Evolutionary conservation across 2,888 invertebrate genomes (phyloP).

Genomic region (Trichopria drosophilae): DNA sequence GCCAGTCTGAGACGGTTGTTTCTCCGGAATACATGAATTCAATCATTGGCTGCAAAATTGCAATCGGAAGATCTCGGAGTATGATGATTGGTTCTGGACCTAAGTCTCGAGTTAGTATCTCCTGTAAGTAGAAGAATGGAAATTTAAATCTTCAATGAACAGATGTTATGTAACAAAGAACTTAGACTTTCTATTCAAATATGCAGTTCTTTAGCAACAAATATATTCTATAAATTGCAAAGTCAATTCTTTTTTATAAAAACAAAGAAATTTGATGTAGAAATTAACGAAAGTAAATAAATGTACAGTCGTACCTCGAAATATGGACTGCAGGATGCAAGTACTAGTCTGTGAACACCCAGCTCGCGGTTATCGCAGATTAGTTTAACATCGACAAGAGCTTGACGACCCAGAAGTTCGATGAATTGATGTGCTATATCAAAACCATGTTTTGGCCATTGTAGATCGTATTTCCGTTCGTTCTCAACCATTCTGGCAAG

Average conservation of each 20-base stretch:
- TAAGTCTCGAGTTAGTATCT: slow-evolving; percentile 58
- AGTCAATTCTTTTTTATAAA: slow-evolving; percentile 1
- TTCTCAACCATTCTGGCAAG: slow-evolving; percentile 53
- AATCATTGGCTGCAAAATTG: slow-evolving; percentile 70
- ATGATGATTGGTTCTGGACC: slow-evolving; percentile 60
- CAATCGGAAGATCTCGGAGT: slow-evolving; percentile 71
- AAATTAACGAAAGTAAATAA: background rate
- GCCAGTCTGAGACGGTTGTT: slow-evolving; percentile 70
- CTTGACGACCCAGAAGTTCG: slow-evolving; percentile 72
- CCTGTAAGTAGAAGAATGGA: slow-evolving; percentile 41
- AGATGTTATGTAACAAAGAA: background rate
- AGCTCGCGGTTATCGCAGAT: slow-evolving; percentile 76
- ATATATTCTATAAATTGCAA: background rate
- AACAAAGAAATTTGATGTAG: background rate
- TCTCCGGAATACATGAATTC: slow-evolving; percentile 80
- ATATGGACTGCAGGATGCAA: slow-evolving; percentile 73
- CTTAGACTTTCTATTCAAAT: background rate
- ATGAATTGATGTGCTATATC: slow-evolving; percentile 71
- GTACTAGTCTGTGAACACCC: slow-evolving; percentile 73
- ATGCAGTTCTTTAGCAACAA: background rate
- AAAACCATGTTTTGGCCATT: slow-evolving; percentile 72
- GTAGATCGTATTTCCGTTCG: slow-evolving; percentile 62
- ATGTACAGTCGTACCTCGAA: slow-evolving; percentile 64
- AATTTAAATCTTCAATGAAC: slow-evolving; percentile 3
- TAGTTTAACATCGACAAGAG: slow-evolving; percentile 74